These are phyloP conservation scores for Latrodectus geometricus DNA, from an alignment of 1,140 invertebrate species.

Conservation along the genomic window DNA sequence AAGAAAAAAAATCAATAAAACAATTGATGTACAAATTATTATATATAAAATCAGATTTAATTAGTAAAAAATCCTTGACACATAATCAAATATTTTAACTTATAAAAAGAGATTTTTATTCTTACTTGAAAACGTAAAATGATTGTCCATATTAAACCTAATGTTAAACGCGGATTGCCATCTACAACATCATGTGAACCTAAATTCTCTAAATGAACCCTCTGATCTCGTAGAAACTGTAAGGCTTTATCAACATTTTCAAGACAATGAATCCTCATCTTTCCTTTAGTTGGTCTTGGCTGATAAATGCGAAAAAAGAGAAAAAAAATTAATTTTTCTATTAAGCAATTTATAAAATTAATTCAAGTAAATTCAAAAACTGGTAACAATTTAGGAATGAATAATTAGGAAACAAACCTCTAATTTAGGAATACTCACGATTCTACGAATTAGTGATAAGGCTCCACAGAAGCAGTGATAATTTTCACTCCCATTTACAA, in stretches of 20 bases:
- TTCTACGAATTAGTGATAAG: no score
- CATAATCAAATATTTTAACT: background rate
- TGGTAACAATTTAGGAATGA: no score
- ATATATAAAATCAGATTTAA: background rate
- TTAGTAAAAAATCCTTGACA: background rate
- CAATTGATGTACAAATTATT: background rate
- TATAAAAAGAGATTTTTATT: background rate
- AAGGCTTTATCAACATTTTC: conserved; percentile 99
- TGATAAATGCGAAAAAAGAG: background rate
- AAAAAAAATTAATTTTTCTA: background rate
- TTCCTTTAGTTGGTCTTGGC: conserved; percentile 97
- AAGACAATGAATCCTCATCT: conserved; percentile 99
- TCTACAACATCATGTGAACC: conserved; percentile 99
- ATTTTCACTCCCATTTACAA: no score
- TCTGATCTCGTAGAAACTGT: conserved; percentile 95
- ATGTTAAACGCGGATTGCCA: conserved; percentile 92
- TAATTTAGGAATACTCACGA: no score
- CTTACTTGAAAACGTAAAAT: conserved; percentile 87
- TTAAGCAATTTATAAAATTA: no score
- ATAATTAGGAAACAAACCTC: no score
- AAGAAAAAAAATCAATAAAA: no score
- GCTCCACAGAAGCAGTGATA: no score
- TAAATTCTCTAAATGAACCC: conserved; percentile 99
- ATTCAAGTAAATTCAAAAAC: no score
- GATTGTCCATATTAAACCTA: conserved; percentile 99